phyloP scores from a whole-genome alignment of 2,888 invertebrate species.

The Galerucella calmariensis region DNA sequence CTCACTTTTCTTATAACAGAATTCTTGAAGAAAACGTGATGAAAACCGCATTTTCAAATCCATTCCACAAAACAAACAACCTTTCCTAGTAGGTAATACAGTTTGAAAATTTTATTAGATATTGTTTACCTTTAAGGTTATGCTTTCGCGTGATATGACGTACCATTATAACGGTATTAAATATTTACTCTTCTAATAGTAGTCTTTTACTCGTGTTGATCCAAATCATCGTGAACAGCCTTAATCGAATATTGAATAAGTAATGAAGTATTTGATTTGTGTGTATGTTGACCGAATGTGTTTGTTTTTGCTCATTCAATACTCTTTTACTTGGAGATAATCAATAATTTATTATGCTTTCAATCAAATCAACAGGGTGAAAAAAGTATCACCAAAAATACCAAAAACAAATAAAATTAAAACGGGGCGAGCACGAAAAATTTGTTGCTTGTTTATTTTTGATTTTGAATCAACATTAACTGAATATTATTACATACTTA shows the following conservation, averaged over 20 bases:
- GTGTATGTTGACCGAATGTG: conserved; percentile 45
- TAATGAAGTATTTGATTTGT: conserved; percentile 59
- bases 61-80: conserved; percentile 33
- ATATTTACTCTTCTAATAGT: conserved; percentile 61
- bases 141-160: conserved; percentile 61
- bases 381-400: conserved; percentile 16
- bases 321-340: conserved; percentile 31
- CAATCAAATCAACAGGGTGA: conserved; percentile 42
- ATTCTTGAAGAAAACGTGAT: conserved; percentile 5
- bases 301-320: conserved; percentile 39
- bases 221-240: conserved; percentile 59
- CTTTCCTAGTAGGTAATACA: conserved; percentile 37
- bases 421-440: neutral
- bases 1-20: too few relatives aligned
- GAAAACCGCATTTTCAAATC: conserved; percentile 36
- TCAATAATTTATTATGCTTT: conserved; percentile 39
- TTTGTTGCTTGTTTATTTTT: too few relatives aligned
- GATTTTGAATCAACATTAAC: too few relatives aligned
- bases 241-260: conserved; percentile 61
- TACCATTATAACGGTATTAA: conserved; percentile 51
- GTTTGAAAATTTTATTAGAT: conserved; percentile 42
- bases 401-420: neutral
- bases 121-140: conserved; percentile 54
- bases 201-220: conserved; percentile 62
- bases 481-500: too few relatives aligned